A percentile compares a stretch with the other conserved stretches of the same genome.
Conservation (phyloP, 1,140 invertebrate species). For the Lethrus apterus region DNA sequence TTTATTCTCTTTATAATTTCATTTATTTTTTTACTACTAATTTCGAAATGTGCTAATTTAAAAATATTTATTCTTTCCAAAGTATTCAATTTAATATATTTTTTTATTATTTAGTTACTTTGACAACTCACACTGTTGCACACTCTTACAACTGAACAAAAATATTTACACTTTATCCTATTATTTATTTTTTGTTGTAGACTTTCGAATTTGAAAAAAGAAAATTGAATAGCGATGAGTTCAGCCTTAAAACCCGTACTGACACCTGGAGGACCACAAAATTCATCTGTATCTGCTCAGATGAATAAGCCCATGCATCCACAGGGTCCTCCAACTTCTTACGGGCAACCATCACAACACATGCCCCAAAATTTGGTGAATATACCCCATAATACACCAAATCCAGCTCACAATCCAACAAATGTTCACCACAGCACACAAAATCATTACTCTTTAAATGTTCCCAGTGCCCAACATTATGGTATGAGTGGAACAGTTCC, state of each 20-base stretch:
- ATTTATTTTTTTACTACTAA: too few relatives aligned
- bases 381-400: constrained; percentile 23
- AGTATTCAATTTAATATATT: too few relatives aligned
- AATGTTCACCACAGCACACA: constrained; percentile 11
- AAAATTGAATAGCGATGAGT: too few relatives aligned
- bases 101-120: too few relatives aligned
- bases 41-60: too few relatives aligned
- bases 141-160: too few relatives aligned
- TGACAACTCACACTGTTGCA: too few relatives aligned
- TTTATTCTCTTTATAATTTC: too few relatives aligned
- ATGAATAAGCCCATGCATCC: constrained; percentile 29
- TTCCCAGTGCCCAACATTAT: constrained; percentile 23
- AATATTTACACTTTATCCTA: too few relatives aligned
- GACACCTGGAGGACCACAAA: constrained; percentile 43
- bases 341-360: constrained; percentile 24
- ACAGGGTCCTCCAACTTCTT: constrained; percentile 23
- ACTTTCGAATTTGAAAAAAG: constrained; percentile 18
- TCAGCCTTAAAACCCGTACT: constrained; percentile 49
- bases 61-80: too few relatives aligned
- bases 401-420: constrained; percentile 19
- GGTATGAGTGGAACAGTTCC: constrained; percentile 16
- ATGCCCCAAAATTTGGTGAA: constrained; percentile 29
- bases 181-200: constrained; percentile 3
- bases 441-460: constrained; percentile 27
- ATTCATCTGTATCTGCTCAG: constrained; percentile 28